Conservation (phyloP, 1,140 invertebrate species). For the Condylostylus longicornis region DNA sequence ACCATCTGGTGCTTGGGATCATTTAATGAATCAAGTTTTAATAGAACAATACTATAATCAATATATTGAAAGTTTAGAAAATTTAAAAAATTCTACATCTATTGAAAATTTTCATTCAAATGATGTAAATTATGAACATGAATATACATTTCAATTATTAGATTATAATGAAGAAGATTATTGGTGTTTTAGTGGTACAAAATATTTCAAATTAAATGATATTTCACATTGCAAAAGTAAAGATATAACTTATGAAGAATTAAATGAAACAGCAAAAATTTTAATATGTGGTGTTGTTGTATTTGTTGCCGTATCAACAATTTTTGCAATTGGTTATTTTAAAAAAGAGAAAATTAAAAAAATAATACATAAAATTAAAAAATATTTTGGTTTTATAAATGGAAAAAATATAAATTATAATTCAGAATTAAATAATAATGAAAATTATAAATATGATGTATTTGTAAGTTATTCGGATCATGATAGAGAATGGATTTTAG, state of each 20-base stretch:
- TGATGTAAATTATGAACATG: too few relatives aligned
- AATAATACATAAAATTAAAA: too few relatives aligned
- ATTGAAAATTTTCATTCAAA: too few relatives aligned
- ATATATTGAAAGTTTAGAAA: too few relatives aligned
- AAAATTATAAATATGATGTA: constrained; percentile 43
- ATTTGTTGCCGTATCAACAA: constrained; percentile 21
- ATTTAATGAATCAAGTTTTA: too few relatives aligned
- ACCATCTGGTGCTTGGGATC: too few relatives aligned
- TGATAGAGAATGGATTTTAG: constrained; percentile 41
- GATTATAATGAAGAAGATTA: constrained; percentile 25
- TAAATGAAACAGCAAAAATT: constrained; percentile 3
- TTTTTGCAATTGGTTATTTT: constrained; percentile 29
- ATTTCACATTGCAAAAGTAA: neutral
- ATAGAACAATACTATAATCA: too few relatives aligned
- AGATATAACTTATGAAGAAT: constrained; percentile 6
- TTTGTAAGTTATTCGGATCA: constrained; percentile 48
- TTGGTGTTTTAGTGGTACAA: constrained; percentile 27
- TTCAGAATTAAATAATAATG: too few relatives aligned
- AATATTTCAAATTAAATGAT: constrained; percentile 15
- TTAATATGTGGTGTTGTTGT: constrained; percentile 12
- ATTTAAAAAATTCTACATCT: too few relatives aligned
- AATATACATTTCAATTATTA: constrained; percentile 25
- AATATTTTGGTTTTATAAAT: too few relatives aligned
- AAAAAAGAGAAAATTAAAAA: constrained; percentile 36
- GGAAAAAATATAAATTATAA: too few relatives aligned